These are phyloP conservation scores for Hypselothyrea guttata DNA, from an alignment of 2,888 invertebrate genomes.

Conservation along the genomic window DNA sequence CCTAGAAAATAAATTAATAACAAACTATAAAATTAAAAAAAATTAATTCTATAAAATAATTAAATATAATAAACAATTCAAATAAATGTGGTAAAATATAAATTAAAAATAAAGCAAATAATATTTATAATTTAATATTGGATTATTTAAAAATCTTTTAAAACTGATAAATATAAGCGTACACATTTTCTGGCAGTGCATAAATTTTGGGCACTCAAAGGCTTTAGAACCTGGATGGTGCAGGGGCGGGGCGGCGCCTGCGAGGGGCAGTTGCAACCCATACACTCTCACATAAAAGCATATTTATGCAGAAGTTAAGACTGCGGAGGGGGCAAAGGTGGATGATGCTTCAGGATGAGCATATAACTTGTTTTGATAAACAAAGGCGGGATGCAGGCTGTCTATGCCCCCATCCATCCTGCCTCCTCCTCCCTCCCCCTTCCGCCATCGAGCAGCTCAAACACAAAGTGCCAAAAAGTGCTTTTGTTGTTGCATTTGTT, in stretches of 20 bases:
- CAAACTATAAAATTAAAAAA: no score
- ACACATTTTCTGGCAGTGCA: no score
- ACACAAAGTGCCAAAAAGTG: not conserved
- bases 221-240: conserved; percentile 57
- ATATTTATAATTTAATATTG: no score
- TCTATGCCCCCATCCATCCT: no score
- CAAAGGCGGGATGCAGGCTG: conserved; percentile 39
- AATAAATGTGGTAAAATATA: no score
- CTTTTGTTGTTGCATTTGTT: conserved; percentile 32
- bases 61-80: no score
- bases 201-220: conserved; percentile 68
- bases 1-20: not conserved
- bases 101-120: no score
- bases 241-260: not conserved
- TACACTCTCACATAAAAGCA: conserved; percentile 59
- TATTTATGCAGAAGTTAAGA: conserved; percentile 70
- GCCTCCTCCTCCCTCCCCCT: no score
- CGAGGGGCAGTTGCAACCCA: conserved; percentile 43
- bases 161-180: no score
- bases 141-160: no score
- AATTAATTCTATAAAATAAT: no score
- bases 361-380: conserved; percentile 50
- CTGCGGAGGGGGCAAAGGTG: conserved; percentile 11
- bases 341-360: conserved; percentile 55
- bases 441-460: no score